A percentile compares a stretch with the other conserved stretches of the same genome.
Conservation (phyloP, 2,113 vertebrate genomes). For the Ramphastos sulfuratus region DNA sequence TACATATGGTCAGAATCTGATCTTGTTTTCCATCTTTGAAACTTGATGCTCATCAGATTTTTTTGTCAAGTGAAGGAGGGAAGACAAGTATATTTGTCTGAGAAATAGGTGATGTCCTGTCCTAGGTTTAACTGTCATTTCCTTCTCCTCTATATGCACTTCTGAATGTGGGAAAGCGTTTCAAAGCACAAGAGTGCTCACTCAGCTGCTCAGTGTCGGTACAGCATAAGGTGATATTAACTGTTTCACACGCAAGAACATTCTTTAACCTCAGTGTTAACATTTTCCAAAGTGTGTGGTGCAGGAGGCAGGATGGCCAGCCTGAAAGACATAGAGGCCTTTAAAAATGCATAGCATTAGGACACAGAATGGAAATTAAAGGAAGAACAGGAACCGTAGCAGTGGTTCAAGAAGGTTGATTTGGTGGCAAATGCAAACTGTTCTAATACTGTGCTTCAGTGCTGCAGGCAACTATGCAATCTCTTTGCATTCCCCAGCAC, state of each 20-base stretch:
- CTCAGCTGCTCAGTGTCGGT: neutral
- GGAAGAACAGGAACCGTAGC: neutral
- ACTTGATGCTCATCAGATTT: neutral
- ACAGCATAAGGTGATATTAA: neutral
- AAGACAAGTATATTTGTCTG: neutral
- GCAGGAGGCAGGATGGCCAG: neutral
- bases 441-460: neutral
- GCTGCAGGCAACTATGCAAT: neutral
- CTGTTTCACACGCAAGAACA: neutral
- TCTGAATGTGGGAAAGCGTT: neutral
- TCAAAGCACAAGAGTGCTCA: neutral
- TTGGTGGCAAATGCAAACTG: neutral
- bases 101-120: neutral
- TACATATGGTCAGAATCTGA: neutral
- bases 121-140: neutral
- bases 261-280: neutral
- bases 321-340: neutral
- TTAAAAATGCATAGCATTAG: neutral
- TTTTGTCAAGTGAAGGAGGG: neutral
- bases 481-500: neutral
- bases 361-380: neutral
- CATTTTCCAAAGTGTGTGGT: neutral
- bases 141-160: rapidly evolving
- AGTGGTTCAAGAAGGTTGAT: neutral
- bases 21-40: neutral